Percentiles rank a stretch among this genome's conserved stretches.
Evolutionary conservation across 2,797 vertebrate species (phyloP).

Genomic region (Bradypodion ventrale): DNA sequence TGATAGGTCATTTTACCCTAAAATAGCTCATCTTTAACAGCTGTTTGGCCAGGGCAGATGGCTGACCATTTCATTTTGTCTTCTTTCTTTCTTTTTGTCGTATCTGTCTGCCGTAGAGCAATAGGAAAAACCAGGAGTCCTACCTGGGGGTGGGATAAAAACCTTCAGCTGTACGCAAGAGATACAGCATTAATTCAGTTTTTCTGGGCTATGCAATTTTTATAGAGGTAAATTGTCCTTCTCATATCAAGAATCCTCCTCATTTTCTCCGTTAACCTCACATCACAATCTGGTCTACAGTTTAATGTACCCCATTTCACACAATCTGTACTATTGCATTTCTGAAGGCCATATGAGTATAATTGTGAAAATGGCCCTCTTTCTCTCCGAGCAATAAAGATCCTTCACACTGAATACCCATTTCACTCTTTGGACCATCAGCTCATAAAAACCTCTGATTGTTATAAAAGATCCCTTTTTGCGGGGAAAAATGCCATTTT

Average conservation of each 20-base stretch:
- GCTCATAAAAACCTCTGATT: conserved; percentile 15
- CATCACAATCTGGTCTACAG: background rate
- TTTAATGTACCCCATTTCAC: conserved; percentile 7
- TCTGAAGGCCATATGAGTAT: conserved; percentile 33
- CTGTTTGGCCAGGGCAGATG: too few relatives aligned
- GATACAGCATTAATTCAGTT: background rate
- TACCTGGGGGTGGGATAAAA: background rate
- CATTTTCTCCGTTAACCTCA: conserved; percentile 38
- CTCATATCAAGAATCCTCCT: conserved; percentile 8
- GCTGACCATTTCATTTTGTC: too few relatives aligned
- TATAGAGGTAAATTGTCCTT: background rate
- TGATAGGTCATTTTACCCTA: too few relatives aligned
- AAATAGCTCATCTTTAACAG: too few relatives aligned
- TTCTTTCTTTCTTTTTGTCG: too few relatives aligned
- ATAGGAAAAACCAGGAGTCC: background rate
- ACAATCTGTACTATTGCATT: conserved; percentile 20
- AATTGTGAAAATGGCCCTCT: conserved; percentile 53
- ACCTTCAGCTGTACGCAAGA: too few relatives aligned
- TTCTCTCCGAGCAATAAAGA: conserved; percentile 52
- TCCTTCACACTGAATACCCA: conserved; percentile 45
- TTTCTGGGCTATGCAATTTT: background rate
- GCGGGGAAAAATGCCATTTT: conserved; percentile 32
- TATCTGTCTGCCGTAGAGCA: background rate
- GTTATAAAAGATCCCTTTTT: conserved; percentile 25
- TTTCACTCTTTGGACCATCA: conserved; percentile 34